phyloP scores from a whole-genome alignment of 2,113 vertebrate genomes.

The Tringa solitaria region DNA sequence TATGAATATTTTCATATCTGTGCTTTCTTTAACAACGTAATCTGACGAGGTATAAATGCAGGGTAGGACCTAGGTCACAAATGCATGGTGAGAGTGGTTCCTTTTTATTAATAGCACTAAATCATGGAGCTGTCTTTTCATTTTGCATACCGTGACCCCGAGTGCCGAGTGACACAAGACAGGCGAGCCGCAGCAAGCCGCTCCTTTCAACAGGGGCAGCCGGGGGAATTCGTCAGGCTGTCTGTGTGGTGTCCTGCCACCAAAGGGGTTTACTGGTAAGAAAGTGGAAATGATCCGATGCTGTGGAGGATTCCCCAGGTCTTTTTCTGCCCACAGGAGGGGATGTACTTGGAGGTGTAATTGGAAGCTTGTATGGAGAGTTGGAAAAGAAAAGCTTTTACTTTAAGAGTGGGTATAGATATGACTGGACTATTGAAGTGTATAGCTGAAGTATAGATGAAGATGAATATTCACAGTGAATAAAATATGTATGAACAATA shows the following conservation, averaged over 20 bases:
- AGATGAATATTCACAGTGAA: background rate
- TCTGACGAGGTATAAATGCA: background rate
- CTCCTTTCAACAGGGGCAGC: background rate
- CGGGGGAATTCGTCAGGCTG: background rate
- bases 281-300: background rate
- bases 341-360: background rate
- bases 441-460: too few relatives aligned
- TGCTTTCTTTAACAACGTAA: background rate
- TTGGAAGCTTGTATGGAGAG: background rate
- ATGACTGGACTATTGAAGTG: background rate
- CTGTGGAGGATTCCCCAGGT: constrained; percentile 9
- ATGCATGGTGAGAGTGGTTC: background rate
- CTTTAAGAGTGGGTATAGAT: background rate
- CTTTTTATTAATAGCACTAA: constrained; percentile 43
- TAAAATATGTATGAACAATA: background rate
- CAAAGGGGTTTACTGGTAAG: background rate
- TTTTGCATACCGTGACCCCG: background rate
- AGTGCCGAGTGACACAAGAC: background rate
- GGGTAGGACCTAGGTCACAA: background rate
- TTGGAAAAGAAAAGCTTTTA: background rate
- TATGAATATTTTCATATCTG: background rate
- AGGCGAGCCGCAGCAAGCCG: background rate
- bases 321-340: background rate
- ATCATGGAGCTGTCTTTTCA: background rate
- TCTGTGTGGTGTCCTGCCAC: background rate